A percentile compares a stretch with the other conserved stretches of the same genome.
Evolutionary conservation across 2,888 invertebrate species (phyloP).

Genomic region (Drosophila neotestacea): DNA sequence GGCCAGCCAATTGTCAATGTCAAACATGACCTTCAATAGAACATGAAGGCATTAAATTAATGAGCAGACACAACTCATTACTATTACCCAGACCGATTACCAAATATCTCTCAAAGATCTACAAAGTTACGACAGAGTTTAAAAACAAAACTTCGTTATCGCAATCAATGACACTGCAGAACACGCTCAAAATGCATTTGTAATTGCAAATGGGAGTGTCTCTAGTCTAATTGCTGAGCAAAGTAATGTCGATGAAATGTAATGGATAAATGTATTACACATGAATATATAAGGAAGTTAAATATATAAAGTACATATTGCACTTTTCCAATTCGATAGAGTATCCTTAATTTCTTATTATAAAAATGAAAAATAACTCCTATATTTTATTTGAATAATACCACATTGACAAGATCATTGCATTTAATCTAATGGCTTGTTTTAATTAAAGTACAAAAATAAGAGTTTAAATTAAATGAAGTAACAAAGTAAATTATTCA

Average conservation of each 20-base stretch:
- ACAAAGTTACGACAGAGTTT: slow-evolving; percentile 29
- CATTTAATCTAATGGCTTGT: too few relatives aligned
- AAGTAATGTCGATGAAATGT: slow-evolving; percentile 35
- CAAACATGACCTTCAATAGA: slow-evolving; percentile 45
- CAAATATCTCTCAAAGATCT: slow-evolving; percentile 46
- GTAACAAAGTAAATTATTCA: too few relatives aligned
- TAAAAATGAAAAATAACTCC: too few relatives aligned
- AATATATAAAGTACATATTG: too few relatives aligned
- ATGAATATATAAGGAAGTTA: too few relatives aligned
- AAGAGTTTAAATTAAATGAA: too few relatives aligned
- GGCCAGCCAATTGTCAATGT: slow-evolving; percentile 5
- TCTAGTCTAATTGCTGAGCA: slow-evolving; percentile 38
- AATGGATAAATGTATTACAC: neutral
- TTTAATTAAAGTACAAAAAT: too few relatives aligned
- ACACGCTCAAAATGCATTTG: slow-evolving; percentile 33
- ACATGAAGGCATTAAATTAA: slow-evolving; percentile 35
- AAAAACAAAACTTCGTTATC: slow-evolving; percentile 33
- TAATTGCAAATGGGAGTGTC: slow-evolving; percentile 4
- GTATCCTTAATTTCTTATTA: too few relatives aligned
- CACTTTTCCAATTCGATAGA: too few relatives aligned
- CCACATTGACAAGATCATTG: too few relatives aligned
- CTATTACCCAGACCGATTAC: slow-evolving; percentile 21
- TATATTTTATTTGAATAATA: too few relatives aligned
- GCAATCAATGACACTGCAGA: slow-evolving; percentile 43
- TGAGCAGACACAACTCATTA: slow-evolving; percentile 31